Evolutionary conservation across 2,888 invertebrate species (phyloP), one percentile per base, ranked within the genome.

Genomic region (Busseola fusca): DNA sequence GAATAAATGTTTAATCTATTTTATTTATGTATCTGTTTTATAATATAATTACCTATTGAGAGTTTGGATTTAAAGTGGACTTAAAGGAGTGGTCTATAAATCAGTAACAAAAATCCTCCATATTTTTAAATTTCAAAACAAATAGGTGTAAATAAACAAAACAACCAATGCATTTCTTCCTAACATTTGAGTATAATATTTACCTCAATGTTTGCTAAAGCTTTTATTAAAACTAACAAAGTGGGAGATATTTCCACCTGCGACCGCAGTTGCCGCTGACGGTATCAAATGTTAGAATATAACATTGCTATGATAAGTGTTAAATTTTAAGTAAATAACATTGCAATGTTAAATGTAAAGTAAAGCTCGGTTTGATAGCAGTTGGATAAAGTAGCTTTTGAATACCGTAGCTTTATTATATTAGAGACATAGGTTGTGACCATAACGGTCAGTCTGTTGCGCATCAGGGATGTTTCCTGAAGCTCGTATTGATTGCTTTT

Each of bases 221-320:
- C 64, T 37, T 48, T 12, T 50, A 48, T 21, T 37, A 50, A 67
- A 48, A 37, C 37, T 64, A 48, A 64, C 37, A 48, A 48, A 48
- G 45, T 21, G 16, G 16, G 34, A 27, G 16, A 67, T 27, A 21
- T 67, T 67, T 25, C 25, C 63, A 67, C 45, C 34, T 67, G 66
- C 16, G 34, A 63, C 66, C 34, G 66, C 25, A 45, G 1, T 18
- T 21, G 16, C 14, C 10, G 48, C 27, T 37, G 67, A 48, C 64
- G 48, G 10, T 48, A 9, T 48, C 10, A 48, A n/a, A 48, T 48
- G 21, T 3, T 21, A 21, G 21, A 48, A 48, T 18, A 48, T 10
- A n/a, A 48, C 48, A n/a, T n/a, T 50, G 50, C n/a, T n/a, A n/a
- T 50, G 12, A n/a, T 50, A 50, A 50, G n/a, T 50, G n/a, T n/a